Conservation (phyloP, 2,797 vertebrate species). For the Fistularia tabacaria region DNA sequence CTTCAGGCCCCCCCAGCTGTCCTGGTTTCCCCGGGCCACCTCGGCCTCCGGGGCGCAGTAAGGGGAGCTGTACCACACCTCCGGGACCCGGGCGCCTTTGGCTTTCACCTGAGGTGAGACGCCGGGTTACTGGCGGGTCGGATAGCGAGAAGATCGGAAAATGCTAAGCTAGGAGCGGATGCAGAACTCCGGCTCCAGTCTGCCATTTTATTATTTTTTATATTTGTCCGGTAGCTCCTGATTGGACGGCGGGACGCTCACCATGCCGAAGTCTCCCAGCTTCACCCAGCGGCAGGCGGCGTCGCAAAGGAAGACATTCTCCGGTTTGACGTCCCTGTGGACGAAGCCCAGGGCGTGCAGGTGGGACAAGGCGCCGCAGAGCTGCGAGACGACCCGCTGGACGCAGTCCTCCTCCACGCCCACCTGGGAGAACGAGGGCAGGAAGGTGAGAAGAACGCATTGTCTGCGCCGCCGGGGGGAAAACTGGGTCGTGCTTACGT, state of each 20-base stretch:
- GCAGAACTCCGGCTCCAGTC: too few relatives aligned
- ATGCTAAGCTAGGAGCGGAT: not conserved
- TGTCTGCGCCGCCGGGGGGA: too few relatives aligned
- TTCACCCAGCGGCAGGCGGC: conserved; percentile 79
- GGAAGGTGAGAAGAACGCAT: not conserved
- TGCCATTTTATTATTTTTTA: too few relatives aligned
- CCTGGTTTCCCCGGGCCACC: conserved; percentile 41
- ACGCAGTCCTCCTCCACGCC: conserved; percentile 68
- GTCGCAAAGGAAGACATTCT: conserved; percentile 91
- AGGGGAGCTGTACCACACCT: conserved; percentile 78
- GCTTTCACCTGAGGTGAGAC: conserved; percentile 59
- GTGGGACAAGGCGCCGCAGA: conserved; percentile 85
- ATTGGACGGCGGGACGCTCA: conserved; percentile 27
- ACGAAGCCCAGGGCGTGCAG: conserved; percentile 93
- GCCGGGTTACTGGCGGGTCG: too few relatives aligned
- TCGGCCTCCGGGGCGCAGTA: conserved; percentile 86
- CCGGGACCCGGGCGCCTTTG: conserved; percentile 58
- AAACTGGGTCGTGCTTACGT: conserved; percentile 61
- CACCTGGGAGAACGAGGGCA: conserved; percentile 41
- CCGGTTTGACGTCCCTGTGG: conserved; percentile 94
- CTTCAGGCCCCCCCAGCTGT: conserved; percentile 50
- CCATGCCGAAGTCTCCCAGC: conserved; percentile 90
- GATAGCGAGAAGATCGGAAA: not conserved
- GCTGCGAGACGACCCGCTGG: conserved; percentile 84
- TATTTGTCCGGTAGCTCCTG: too few relatives aligned